phyloP scores from a whole-genome alignment of 2,888 invertebrate species.

The Himalopsyche japonica region DNA sequence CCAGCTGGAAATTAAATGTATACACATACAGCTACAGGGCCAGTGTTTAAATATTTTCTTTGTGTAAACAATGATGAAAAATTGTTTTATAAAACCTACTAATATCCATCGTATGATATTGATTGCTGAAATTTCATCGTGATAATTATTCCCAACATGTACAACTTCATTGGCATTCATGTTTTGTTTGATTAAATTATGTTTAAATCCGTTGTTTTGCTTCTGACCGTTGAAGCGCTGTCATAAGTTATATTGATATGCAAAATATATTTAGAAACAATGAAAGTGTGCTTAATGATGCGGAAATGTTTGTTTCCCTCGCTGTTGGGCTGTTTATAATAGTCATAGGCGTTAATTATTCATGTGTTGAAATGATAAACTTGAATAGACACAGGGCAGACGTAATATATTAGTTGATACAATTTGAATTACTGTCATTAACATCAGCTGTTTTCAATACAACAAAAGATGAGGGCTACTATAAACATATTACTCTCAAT shows the following conservation, averaged over 20 bases:
- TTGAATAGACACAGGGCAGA: neutral
- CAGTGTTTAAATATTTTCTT: too few species aligned
- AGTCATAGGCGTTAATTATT: neutral
- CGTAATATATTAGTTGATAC: neutral
- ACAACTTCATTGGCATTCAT: neutral
- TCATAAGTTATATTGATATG: neutral
- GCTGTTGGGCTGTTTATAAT: neutral
- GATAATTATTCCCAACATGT: neutral
- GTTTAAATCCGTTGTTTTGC: neutral
- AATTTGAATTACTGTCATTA: neutral
- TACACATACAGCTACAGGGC: too few species aligned
- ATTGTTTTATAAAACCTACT: neutral
- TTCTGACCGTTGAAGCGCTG: neutral
- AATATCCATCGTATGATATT: neutral
- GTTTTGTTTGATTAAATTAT: neutral
- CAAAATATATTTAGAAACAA: neutral
- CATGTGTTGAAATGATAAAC: neutral
- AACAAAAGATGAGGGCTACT: too few species aligned
- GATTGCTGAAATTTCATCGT: neutral
- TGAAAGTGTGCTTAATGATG: neutral
- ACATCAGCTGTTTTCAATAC: neutral
- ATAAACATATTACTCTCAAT: too few species aligned
- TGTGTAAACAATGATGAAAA: too few species aligned
- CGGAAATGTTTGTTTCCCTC: neutral
- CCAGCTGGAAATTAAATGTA: too few species aligned